These are phyloP conservation scores for Lomographa bimaculata DNA, from an alignment of 2,888 invertebrate genomes.

Conservation along the genomic window DNA sequence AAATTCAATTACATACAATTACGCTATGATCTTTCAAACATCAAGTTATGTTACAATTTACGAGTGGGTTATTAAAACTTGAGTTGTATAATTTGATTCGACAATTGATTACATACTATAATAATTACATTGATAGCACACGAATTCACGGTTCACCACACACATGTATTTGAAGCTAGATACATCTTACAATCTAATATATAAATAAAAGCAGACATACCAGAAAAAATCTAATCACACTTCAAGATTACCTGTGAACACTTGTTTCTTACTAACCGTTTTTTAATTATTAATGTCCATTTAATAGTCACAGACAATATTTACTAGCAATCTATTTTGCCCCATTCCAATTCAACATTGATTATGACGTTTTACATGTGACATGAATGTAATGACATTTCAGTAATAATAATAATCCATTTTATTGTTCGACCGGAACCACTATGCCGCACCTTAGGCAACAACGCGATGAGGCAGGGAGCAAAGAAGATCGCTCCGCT, in stretches of 20 bases:
- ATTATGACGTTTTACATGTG: too few species aligned
- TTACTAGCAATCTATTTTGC: too few species aligned
- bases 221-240: slow-evolving; percentile 19
- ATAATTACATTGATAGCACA: slow-evolving; percentile 52
- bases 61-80: slow-evolving; percentile 17
- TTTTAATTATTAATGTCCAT: slow-evolving; percentile 34
- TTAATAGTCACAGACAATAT: slow-evolving; percentile 45
- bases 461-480: too few species aligned
- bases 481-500: too few species aligned
- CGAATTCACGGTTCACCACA: slow-evolving; percentile 46
- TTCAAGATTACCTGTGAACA: slow-evolving; percentile 29
- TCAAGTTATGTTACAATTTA: too few species aligned
- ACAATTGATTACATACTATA: slow-evolving; percentile 21
- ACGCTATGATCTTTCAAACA: too few species aligned
- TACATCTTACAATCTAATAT: slow-evolving; percentile 46
- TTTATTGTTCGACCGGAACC: too few species aligned
- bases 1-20: too few species aligned
- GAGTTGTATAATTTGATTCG: slow-evolving; percentile 23
- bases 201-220: slow-evolving; percentile 33
- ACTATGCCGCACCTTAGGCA: too few species aligned
- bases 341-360: too few species aligned
- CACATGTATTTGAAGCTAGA: slow-evolving; percentile 52
- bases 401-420: too few species aligned
- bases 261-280: slow-evolving; percentile 27
- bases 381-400: too few species aligned